Base-by-base conservation (phyloP, 2,113 vertebrate genomes). In the Lasiurus borealis region DNA sequence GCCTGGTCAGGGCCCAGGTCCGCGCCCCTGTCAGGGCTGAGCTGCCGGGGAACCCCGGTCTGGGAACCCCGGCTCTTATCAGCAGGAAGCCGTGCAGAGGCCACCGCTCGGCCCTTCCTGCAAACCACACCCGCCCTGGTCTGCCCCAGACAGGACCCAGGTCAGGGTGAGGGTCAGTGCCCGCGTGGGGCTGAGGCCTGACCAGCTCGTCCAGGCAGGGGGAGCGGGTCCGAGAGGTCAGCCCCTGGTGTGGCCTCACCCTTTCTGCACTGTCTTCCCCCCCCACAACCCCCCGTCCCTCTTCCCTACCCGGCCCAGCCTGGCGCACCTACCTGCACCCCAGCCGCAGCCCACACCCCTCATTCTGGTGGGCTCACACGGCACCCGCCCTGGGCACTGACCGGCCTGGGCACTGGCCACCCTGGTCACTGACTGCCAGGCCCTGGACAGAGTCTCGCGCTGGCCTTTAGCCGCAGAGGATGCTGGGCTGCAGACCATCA, bases 401-500 rank as follows among this genome's bases (percentile, higher is more conserved):
- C n/a, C n/a, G n/a, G n/a, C 62, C 46, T 29, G n/a, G n/a, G 57
- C 46, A 6, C 31, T 13, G 48, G 31, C 15, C 69, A 29, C 75
- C 62, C 48, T 23, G 46, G n/a, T 46, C 46, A 6, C 31, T 13
- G 48, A 36, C 15, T 12, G 0, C 13, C 2, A 29, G 34, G n/a
- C n/a, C 75, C 62, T 16, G 34, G 27, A 46, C 46, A 8, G 12
- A 75, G 34, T 6, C 0, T n/a, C 19, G 5, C 54, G 5, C n/a
- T 4, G 54, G 31, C 16, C 48, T 76, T 23, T 50, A n/a, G 13
- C 36, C 40, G 52, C 77, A 27, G 5, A 72, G 19, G n/a, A 23
- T 5, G 0, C 9, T 14, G 62, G n/a, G 34, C 8, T 0, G n/a
- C 0, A 0, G 36, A 8, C 4, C 0, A 1, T 9, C 48, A n/a